Base-by-base conservation (phyloP, 1,140 invertebrate genomes). In the Drosophila insularis region DNA sequence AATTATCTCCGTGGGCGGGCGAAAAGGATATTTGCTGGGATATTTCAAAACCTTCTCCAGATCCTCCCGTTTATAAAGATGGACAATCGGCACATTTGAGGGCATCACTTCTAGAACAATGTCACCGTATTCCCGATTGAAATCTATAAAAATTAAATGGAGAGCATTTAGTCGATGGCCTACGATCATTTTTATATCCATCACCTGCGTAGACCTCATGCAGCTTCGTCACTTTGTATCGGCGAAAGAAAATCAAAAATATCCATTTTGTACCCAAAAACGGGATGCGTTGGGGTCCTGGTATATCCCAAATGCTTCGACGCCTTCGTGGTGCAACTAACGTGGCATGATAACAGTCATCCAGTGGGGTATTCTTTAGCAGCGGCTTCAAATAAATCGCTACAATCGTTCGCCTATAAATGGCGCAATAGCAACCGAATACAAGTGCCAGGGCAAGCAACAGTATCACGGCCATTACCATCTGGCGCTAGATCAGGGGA, bases 1-100 rank as follows among this genome's bases (percentile, higher is more conserved):
- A 40, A 97, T 95, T 59, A 97, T 95, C 91, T 97, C 96, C 2
- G 97, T 97, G 21, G 96, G 95, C 23, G 97, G 96, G 31, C 98
- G 93, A 68, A 96, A 93, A 0, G 97, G 97, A 86, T 95, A 96
- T 80, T 94, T 95, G 35, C 95, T 95, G 1, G 93, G 93, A 32
- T 94, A 94, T 62, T 94, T 94, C 13, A 97, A 93, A 4, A 98
- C 95, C 60, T 94, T 94, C 81, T 97, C 96, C 68, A 98, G 95
- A 81, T 97, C 96, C 0, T 92, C 89, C n/a, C 94, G 93, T 31
- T 95, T 94, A 58, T 95, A 95, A n/a, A 98, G 91, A 68, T 95
- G 96, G 21, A 98, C 94, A 14, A 98, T 94, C 17, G 95, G 94
- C 37, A 94, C 92, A 77, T 97, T 97, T 81, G 95, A 95, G 37